Evolutionary conservation across 2,888 invertebrate species (phyloP), one percentile per base, ranked within the genome.

Genomic region (Drosophila greeni): DNA sequence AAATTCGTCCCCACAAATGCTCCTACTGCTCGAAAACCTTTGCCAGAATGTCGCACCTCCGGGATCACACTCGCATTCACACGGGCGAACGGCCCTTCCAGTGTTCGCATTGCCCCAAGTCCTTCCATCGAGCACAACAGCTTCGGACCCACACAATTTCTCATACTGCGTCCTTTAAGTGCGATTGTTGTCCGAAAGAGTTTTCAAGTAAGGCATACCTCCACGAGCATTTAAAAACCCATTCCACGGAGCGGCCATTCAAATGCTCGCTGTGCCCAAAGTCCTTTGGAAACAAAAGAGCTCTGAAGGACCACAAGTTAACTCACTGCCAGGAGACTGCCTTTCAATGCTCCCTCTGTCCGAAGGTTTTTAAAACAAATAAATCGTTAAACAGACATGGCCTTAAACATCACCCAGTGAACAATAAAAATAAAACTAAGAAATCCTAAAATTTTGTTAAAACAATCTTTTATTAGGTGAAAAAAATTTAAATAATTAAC

Each of bases 1-100:
- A 54, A 2, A 20, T 54, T 34, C 54, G 55, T 2, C 57, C 57
- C 1, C 24, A 37, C 26, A 36, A 39, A 14, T 59, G 59, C 11
- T 1, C 31, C 1, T 18, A 45, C 11, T 59, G 59, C 23, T 24
- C 31, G 5, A 59, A 59, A 18, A 18, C 18, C 29, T 59, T 59
- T 12, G 33, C 55, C 5, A 33, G 40, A n/a, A 59, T n/a, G n/a
- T 18, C 23, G 9, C 57, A 58, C 3, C 57, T 58, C 2, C 3
- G 33, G 18, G 39, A 48, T 18, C 55, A 55, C n/a, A 11, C 34
- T 9, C 57, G 40, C 18, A 20, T 26, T 0, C 55, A 58, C 26
- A 42, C 57, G 1, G 57, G 53, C 4, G 57, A 52, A 33, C 39
- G 40, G 3, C 53, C 57, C 5, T 33, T 31, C 5, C 12, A 45